Evolutionary conservation across 2,888 invertebrate genomes (phyloP).

Genomic region (Venusia cambrica): DNA sequence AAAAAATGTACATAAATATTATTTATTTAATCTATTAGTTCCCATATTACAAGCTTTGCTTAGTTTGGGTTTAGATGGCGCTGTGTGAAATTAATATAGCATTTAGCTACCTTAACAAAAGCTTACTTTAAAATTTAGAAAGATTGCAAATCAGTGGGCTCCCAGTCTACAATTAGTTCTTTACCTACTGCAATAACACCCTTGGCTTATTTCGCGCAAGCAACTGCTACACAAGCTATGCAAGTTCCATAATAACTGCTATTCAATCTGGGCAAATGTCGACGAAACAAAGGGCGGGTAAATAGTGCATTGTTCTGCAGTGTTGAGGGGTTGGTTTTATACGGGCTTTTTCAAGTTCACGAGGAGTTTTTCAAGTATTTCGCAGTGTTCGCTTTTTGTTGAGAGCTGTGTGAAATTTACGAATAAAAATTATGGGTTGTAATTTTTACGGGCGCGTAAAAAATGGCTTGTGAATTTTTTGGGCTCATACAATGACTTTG

Average conservation of each 20-base stretch:
- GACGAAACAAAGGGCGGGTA: conserved; percentile 62
- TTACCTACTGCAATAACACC: conserved; percentile 4
- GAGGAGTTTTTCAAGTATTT: conserved; percentile 24
- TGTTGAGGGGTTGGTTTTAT: conserved; percentile 24
- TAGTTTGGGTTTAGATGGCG: too few species aligned
- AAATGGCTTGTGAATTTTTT: conserved; percentile 8
- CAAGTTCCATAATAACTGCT: conserved; percentile 2
- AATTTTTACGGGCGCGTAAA: conserved; percentile 9
- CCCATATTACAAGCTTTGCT: too few species aligned
- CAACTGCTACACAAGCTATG: conserved; percentile 3
- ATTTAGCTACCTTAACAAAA: too few species aligned
- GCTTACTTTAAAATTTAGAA: too few species aligned
- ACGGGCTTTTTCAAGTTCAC: conserved; percentile 31
- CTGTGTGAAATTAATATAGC: too few species aligned
- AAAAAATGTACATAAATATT: too few species aligned
- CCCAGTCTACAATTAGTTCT: too few species aligned
- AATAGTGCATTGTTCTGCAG: conserved; percentile 64
- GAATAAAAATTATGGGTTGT: conserved; percentile 10
- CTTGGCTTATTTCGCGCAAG: conserved; percentile 8
- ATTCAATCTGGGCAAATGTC: conserved; percentile 13
- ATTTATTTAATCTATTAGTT: too few species aligned
- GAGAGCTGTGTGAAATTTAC: conserved; percentile 25
- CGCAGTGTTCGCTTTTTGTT: conserved; percentile 28
- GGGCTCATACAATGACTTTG: conserved; percentile 3
- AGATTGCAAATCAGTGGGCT: too few species aligned